Evolutionary conservation across 2,888 invertebrate species (phyloP), one percentile per base, ranked within the genome.

Genomic region (Perizoma affinitatum): DNA sequence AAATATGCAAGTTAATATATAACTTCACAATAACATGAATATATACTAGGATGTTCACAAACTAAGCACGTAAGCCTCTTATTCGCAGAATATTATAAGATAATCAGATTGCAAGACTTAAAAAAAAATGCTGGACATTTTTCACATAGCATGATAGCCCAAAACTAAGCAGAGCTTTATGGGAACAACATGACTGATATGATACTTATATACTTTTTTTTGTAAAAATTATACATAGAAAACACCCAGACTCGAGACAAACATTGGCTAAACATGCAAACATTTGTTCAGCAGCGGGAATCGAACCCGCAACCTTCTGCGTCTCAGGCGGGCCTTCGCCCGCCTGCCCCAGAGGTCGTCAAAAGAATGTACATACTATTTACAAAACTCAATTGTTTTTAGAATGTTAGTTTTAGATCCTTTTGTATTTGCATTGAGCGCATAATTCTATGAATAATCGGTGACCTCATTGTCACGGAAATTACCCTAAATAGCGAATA

Each of bases 381-480:
- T 10, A 43, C 6, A 45, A 45, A 45, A 45, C 45, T 6, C 45
- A 22, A n/a, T 8, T 45, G 22, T 22, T 45, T 33, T 45, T 33
- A 45, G 33, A 33, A 22, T 22, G 10, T 42, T 5, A 2, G 8
- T 33, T 45, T 45, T 45, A 45, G 9, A 45, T 45, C 45, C 1
- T 45, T 45, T 45, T 45, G 22, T 45, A 33, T 45, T 45, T 45
- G 22, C 46, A 34, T 46, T 34, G 34, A 46, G 34, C 7, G 33
- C 2, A 11, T 8, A 44, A 11, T 44, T 11, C 22, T 6, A 36
- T 36, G 36, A 38, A 53, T 5, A 22, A 7, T 7, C 6, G 22
- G 22, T 45, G 45, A 53, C 8, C 10, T 52, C 42, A 43, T 9
- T 45, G 33, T 40, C 10, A 53, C 45, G 41, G 6, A 34, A n/a